Conservation (phyloP, 2,113 vertebrate species). For the Ascaphus truei region DNA sequence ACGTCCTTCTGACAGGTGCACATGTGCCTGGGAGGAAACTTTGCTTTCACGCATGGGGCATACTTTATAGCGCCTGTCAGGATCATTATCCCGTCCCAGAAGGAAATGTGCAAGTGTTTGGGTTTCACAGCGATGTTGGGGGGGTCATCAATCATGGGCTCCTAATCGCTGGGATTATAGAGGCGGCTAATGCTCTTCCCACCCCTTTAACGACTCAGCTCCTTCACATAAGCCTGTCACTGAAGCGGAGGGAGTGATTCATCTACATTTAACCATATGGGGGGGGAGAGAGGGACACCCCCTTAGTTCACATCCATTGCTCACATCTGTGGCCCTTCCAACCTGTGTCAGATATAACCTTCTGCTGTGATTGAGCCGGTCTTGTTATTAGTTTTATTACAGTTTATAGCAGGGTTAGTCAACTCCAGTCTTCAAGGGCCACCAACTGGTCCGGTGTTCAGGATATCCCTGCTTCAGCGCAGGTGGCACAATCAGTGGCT, state of each 20-base stretch:
- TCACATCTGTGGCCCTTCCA: too few species aligned
- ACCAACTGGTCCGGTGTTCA: too few species aligned
- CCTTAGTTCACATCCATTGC: too few species aligned
- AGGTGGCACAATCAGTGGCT: too few species aligned
- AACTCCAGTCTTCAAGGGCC: too few species aligned
- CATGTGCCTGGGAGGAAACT: conserved; percentile 34
- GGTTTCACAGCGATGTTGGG: conserved; percentile 39
- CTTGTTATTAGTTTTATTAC: too few species aligned
- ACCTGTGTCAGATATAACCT: too few species aligned
- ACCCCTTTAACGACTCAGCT: conserved; percentile 26
- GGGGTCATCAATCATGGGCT: conserved; percentile 42
- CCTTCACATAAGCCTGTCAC: conserved; percentile 12
- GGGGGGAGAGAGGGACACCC: too few species aligned
- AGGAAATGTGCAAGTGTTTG: conserved; percentile 40
- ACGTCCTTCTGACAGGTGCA: conserved; percentile 38
- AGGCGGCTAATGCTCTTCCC: conserved; percentile 45
- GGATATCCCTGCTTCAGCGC: too few species aligned
- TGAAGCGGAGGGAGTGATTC: neutral
- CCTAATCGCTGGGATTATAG: conserved; percentile 25
- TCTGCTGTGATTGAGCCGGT: too few species aligned
- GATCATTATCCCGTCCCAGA: neutral
- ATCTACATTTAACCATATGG: neutral
- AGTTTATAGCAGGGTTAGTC: too few species aligned
- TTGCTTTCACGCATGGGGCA: conserved; percentile 33
- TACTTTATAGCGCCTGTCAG: conserved; percentile 26